Percentiles rank a stretch among this genome's conserved stretches.
Evolutionary conservation across 2,797 vertebrate species (phyloP).

Genomic region (Sebastes diaconus): DNA sequence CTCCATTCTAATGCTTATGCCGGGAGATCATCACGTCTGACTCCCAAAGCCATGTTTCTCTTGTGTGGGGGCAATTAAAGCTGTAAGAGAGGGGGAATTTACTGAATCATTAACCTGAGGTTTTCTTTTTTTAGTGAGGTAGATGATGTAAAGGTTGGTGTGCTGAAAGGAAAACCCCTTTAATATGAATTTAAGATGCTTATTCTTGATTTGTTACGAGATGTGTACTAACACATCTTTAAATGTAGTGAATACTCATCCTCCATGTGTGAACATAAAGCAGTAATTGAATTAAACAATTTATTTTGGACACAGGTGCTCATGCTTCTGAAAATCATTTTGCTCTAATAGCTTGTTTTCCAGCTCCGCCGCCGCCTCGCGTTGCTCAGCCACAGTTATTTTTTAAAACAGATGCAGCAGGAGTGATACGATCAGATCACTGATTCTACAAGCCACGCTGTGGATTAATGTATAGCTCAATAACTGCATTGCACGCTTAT

Average conservation of each 20-base stretch:
- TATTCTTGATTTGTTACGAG: conserved; percentile 41
- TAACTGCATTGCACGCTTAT: conserved; percentile 32
- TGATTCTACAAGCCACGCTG: conserved; percentile 31
- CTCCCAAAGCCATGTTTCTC: conserved; percentile 65
- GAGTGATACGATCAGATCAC: conserved; percentile 35
- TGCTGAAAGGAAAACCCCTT: conserved; percentile 13
- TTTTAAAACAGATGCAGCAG: conserved; percentile 21
- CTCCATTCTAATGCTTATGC: conserved; percentile 75
- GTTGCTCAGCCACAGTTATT: background rate
- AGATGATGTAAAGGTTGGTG: conserved; percentile 7
- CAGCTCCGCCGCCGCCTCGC: background rate
- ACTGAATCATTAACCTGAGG: conserved; percentile 67
- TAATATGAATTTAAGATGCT: conserved; percentile 13
- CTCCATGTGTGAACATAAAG: conserved; percentile 16
- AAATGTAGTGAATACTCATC: background rate
- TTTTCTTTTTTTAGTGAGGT: conserved; percentile 60
- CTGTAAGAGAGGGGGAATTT: conserved; percentile 58
- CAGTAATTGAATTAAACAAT: conserved; percentile 38
- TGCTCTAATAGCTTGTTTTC: conserved; percentile 46
- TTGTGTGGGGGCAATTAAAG: conserved; percentile 71
- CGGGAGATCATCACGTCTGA: conserved; percentile 55
- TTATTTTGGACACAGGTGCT: conserved; percentile 38
- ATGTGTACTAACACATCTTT: background rate
- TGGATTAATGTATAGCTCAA: conserved; percentile 49
- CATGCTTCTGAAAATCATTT: conserved; percentile 39